Conservation (phyloP, 2,113 vertebrate species). For the Diadophis punctatus region DNA sequence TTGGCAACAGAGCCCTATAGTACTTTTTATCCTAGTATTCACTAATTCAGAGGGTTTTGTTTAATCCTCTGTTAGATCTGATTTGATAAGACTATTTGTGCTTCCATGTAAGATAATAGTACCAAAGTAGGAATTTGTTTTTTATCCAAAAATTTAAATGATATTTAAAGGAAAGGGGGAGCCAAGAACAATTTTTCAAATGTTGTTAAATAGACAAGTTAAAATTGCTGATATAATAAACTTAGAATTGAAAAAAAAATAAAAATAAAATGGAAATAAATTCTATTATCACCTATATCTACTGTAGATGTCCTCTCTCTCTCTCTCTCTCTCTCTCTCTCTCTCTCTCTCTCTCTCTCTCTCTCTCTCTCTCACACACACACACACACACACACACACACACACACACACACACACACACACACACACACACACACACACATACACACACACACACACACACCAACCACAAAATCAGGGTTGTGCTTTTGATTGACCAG, state of each 20-base stretch:
- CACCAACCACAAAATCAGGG: not conserved
- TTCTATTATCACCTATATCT: not conserved
- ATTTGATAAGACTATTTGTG: not conserved
- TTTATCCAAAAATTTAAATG: not conserved
- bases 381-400: not conserved
- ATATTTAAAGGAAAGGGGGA: not conserved
- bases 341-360: too few relatives aligned
- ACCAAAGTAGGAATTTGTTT: not conserved
- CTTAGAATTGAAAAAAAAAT: not conserved
- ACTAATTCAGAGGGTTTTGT: not conserved
- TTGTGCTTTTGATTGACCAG: not conserved
- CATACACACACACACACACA: not conserved
- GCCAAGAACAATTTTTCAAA: not conserved
- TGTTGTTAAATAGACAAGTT: not conserved
- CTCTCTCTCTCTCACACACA: not conserved
- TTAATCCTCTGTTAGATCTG: not conserved
- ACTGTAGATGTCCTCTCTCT: not conserved
- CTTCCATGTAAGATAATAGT: conserved; percentile 8
- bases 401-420: not conserved
- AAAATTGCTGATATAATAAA: conserved; percentile 4
- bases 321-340: not conserved
- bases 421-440: not conserved
- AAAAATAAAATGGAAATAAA: not conserved
- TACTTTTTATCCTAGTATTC: not conserved
- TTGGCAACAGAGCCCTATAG: not conserved